Evolutionary conservation across 2,113 vertebrate species (phyloP).

Genomic region (Cavia aperea): DNA sequence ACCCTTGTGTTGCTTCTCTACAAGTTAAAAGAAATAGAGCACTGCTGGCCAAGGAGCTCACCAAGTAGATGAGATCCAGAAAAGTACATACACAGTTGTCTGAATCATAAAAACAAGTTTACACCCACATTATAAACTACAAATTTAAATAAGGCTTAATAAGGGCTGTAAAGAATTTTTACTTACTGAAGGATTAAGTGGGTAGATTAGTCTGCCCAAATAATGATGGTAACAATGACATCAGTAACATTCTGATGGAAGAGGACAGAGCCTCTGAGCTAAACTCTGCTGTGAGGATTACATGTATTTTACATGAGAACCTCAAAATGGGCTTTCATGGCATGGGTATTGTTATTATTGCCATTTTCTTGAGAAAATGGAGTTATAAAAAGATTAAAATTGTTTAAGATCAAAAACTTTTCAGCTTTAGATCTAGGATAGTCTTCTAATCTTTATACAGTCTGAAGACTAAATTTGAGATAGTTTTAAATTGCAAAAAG

Average conservation of each 20-base stretch:
- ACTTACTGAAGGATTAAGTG: background rate
- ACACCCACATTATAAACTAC: background rate
- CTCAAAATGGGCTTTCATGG: background rate
- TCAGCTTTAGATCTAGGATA: background rate
- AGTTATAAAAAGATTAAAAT: background rate
- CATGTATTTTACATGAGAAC: conserved; percentile 4
- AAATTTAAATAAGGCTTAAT: conserved; percentile 18
- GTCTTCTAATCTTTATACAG: conserved; percentile 10
- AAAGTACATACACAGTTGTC: background rate
- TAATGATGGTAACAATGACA: background rate
- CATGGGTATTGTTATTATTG: background rate
- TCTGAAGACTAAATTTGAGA: conserved; percentile 7
- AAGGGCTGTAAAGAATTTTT: background rate
- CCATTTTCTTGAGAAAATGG: background rate
- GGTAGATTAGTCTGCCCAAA: background rate
- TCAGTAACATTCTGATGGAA: background rate
- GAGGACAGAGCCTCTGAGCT: background rate
- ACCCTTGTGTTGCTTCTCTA: background rate
- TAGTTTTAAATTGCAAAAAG: conserved; percentile 34
- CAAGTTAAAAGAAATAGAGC: background rate
- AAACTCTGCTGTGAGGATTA: conserved; percentile 23
- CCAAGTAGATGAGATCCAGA: background rate
- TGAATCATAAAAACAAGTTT: conserved; percentile 12
- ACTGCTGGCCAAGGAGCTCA: background rate
- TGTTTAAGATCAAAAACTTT: background rate